Evolutionary conservation across 2,888 invertebrate genomes (phyloP).

Genomic region (Halocaridina rubra): DNA sequence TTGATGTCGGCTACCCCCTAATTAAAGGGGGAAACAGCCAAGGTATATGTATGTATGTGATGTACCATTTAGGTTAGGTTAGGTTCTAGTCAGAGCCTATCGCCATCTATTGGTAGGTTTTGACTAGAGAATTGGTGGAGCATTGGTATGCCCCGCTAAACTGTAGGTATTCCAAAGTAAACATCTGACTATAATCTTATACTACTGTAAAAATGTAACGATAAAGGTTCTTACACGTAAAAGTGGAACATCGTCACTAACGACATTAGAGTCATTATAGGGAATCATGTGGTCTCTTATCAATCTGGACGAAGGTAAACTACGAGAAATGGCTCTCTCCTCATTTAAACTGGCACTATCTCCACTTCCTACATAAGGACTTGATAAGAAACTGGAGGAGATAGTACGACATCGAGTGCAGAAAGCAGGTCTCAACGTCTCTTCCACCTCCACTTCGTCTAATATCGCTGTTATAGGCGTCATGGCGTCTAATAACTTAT

Average conservation of each 20-base stretch:
- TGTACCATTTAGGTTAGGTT: too few relatives aligned
- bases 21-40: too few relatives aligned
- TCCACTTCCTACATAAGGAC: conserved; percentile 19
- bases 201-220: not conserved
- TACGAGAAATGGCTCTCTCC: not conserved
- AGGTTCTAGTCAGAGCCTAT: too few relatives aligned
- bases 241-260: conserved; percentile 46
- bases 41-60: too few relatives aligned
- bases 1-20: too few relatives aligned
- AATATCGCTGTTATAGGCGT: conserved; percentile 14
- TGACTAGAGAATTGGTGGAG: too few relatives aligned
- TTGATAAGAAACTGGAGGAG: conserved; percentile 46
- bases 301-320: conserved; percentile 2
- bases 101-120: too few relatives aligned
- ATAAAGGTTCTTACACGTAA: conserved; percentile 23
- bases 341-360: conserved; percentile 5
- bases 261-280: not conserved
- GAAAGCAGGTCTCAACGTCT: conserved; percentile 12
- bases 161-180: too few relatives aligned
- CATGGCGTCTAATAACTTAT: conserved; percentile 32
- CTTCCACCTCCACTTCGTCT: conserved; percentile 19
- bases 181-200: too few relatives aligned
- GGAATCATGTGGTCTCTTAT: not conserved
- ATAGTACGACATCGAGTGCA: conserved; percentile 56
- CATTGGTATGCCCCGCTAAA: too few relatives aligned